phyloP scores from a whole-genome alignment of 2,797 vertebrate species.

The Pseudochaenichthys georgianus region DNA sequence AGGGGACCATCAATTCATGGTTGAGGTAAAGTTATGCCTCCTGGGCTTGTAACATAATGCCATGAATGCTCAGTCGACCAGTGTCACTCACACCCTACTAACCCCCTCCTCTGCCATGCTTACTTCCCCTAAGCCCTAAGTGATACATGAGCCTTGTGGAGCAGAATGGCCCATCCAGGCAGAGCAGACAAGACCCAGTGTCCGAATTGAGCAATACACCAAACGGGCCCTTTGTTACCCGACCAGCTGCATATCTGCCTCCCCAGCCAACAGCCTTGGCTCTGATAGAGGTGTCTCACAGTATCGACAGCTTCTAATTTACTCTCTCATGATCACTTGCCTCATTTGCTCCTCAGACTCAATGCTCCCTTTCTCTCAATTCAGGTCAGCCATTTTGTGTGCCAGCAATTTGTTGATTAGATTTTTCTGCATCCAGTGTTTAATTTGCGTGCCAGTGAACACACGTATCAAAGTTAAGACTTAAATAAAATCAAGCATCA shows the following conservation, averaged over 20 bases:
- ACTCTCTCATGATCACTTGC: slow-evolving; percentile 85
- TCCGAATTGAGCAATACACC: slow-evolving; percentile 82
- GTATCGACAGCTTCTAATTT: slow-evolving; percentile 83
- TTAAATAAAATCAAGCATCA: slow-evolving; percentile 61
- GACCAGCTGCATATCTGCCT: slow-evolving; percentile 78
- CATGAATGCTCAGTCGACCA: slow-evolving; percentile 79
- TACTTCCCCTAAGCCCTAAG: slow-evolving; percentile 74
- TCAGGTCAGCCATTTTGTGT: slow-evolving; percentile 80
- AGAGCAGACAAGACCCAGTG: slow-evolving; percentile 81
- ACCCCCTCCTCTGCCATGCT: slow-evolving; percentile 61
- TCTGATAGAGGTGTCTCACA: slow-evolving; percentile 80
- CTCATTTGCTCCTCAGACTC: slow-evolving; percentile 80
- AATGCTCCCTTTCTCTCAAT: slow-evolving; percentile 78
- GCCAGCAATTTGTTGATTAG: slow-evolving; percentile 77
- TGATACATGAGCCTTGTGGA: slow-evolving; percentile 78
- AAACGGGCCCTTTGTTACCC: slow-evolving; percentile 76
- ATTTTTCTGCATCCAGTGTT: slow-evolving; percentile 65
- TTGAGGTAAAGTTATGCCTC: slow-evolving; percentile 77
- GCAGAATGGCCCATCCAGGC: slow-evolving; percentile 75
- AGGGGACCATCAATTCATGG: slow-evolving; percentile 80
- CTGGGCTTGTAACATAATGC: slow-evolving; percentile 77
- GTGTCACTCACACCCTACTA: slow-evolving; percentile 78
- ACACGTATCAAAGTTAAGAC: slow-evolving; percentile 63
- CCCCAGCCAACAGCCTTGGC: slow-evolving; percentile 76
- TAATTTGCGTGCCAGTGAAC: slow-evolving; percentile 52